A percentile compares a stretch with the other conserved stretches of the same genome.
Evolutionary conservation across 2,888 invertebrate species (phyloP).

Genomic region (Drosophila mayaguana): DNA sequence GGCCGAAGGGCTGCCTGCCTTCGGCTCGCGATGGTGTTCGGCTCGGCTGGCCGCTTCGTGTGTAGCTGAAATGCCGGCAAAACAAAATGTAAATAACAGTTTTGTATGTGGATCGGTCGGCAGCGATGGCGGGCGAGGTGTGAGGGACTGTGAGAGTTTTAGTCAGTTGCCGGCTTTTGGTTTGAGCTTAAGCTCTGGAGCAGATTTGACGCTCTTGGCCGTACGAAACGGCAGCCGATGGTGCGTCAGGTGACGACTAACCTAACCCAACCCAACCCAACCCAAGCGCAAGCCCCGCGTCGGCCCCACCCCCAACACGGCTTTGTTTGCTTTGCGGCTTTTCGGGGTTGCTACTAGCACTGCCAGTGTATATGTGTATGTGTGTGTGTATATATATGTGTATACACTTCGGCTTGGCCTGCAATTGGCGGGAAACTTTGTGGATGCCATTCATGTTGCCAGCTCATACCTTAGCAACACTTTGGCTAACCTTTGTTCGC

Average conservation of each 20-base stretch:
- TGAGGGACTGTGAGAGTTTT: background rate
- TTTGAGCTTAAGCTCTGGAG: conserved; percentile 65
- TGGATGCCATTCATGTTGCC: conserved; percentile 63
- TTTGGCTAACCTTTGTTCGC: conserved; percentile 15
- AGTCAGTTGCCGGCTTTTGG: conserved; percentile 66
- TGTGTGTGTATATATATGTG: conserved; percentile 52
- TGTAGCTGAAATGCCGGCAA: conserved; percentile 71
- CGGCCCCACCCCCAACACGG: conserved; percentile 7
- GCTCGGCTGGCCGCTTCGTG: conserved; percentile 9
- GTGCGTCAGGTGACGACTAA: conserved; percentile 58
- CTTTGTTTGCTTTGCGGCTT: conserved; percentile 71
- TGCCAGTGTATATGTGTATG: conserved; percentile 14
- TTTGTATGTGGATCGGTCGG: conserved; percentile 13
- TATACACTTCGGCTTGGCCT: conserved; percentile 75
- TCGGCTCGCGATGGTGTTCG: conserved; percentile 18
- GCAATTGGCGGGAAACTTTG: conserved; percentile 82
- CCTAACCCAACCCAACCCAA: conserved; percentile 32
- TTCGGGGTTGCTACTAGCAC: conserved; percentile 65
- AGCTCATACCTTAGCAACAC: conserved; percentile 46
- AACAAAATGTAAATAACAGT: conserved; percentile 81
- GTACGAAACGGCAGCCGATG: conserved; percentile 51
- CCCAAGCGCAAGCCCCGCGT: conserved; percentile 20
- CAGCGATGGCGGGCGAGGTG: background rate
- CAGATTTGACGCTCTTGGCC: conserved; percentile 67
- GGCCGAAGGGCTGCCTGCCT: conserved; percentile 44